A percentile compares a stretch with the other conserved stretches of the same genome.
phyloP scores from a whole-genome alignment of 2,888 invertebrate genomes.

The Syrphus vitripennis region DNA sequence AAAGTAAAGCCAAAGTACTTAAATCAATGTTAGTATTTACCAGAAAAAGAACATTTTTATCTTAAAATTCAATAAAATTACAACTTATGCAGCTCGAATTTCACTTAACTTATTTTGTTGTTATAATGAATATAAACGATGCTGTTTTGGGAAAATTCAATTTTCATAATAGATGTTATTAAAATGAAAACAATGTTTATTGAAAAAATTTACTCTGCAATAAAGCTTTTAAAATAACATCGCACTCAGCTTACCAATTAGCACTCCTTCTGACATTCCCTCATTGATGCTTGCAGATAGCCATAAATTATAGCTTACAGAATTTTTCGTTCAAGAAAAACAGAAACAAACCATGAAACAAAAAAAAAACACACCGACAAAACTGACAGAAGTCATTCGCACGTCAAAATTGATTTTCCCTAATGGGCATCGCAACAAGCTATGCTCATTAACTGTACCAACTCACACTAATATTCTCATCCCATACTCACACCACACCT shows the following conservation, averaged over 20 bases:
- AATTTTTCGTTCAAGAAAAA: not conserved
- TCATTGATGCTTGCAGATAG: not conserved
- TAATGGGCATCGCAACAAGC: conserved; percentile 53
- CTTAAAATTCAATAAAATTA: too few relatives aligned
- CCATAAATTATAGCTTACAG: not conserved
- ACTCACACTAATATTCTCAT: not conserved
- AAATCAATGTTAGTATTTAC: too few relatives aligned
- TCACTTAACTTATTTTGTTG: too few relatives aligned
- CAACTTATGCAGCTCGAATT: too few relatives aligned
- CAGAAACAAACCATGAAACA: not conserved
- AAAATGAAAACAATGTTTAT: too few relatives aligned
- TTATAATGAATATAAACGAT: too few relatives aligned
- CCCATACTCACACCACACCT: not conserved
- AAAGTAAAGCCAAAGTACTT: too few relatives aligned
- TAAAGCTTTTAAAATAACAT: not conserved
- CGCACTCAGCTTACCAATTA: not conserved
- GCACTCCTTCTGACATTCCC: not conserved
- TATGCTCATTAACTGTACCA: conserved; percentile 41
- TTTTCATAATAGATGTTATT: too few relatives aligned
- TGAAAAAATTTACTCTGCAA: too few relatives aligned
- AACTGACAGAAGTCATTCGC: conserved; percentile 40
- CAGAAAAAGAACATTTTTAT: too few relatives aligned
- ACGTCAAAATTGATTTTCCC: conserved; percentile 59
- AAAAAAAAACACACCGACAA: too few relatives aligned
- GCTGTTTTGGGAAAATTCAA: too few relatives aligned